Base-by-base conservation (phyloP, 2,113 vertebrate genomes). In the Malurus alboscapulatus region DNA sequence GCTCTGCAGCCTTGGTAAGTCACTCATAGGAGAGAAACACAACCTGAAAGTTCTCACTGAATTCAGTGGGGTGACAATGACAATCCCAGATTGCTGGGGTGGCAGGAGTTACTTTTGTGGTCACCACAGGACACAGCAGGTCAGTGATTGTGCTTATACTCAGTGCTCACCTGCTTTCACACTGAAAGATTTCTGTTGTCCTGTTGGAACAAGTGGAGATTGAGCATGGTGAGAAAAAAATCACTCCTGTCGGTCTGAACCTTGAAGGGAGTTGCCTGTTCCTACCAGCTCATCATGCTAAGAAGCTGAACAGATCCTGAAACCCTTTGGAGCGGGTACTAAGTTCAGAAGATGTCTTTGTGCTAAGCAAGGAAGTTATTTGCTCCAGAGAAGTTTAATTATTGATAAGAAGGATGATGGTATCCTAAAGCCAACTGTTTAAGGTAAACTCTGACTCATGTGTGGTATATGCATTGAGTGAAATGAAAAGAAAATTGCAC, bases 321-420 rank as follows among this genome's bases (percentile, higher is more conserved):
- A 87, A 66, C 15, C 24, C n/a, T 89, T 29, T 44, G 81, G 24
- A 91, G 42, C 32, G 82, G 42, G 42, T 62, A 24, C 6, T 34
- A 48, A 54, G 24, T 53, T 91, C 61, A 63, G 59, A 40, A 75
- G 34, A 34, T 26, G 26, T 16, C 62, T 62, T 63, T 87, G 38
- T 54, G 69, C 48, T 81, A 50, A 93, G 26, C 40, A 55, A 47
- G 63, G 77, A 85, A 87, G 50, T 57, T 65, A 50, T 32, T 87
- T 69, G 61, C 62, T 91, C 21, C 51, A 87, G 62, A 53, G 32
- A 90, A 84, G 36, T 69, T 36, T 69, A 94, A 89, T 97, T 96
- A 96, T 96, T 96, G 92, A 78, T 97, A 94, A 86, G 76, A 87
- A 88, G 61, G 96, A 97, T 97, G 97, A 91, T 40, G 94, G 90